Conservation (phyloP, 2,113 vertebrate species). For the Microcebus griseorufus region DNA sequence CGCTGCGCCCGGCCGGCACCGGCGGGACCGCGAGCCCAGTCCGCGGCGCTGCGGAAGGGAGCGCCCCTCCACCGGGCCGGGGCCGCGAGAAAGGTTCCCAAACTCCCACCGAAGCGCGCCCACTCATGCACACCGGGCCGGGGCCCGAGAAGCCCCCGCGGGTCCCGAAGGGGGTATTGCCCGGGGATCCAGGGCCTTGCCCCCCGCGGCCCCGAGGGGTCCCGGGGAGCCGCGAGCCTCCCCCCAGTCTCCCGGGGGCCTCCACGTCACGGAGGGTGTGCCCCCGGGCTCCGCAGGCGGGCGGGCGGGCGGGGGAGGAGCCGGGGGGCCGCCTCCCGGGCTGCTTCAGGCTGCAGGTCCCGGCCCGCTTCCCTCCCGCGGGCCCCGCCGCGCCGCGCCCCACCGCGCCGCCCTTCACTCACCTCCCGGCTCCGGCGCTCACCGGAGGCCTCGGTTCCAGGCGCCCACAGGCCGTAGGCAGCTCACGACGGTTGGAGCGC, state of each 20-base stretch:
- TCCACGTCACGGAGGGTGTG: constrained; percentile 78
- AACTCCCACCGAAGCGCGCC: background rate
- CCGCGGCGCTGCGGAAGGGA: background rate
- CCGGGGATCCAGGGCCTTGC: background rate
- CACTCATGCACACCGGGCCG: background rate
- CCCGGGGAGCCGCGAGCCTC: background rate
- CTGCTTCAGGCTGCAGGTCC: background rate
- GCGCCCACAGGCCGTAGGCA: background rate
- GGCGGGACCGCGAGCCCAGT: too few relatives aligned
- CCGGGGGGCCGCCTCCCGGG: background rate
- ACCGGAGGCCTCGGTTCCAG: background rate
- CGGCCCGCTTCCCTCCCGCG: background rate
- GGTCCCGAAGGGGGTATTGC: background rate
- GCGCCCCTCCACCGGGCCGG: background rate
- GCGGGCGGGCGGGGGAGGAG: constrained; percentile 58
- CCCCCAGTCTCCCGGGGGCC: constrained; percentile 32
- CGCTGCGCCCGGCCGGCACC: background rate
- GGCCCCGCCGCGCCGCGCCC: background rate
- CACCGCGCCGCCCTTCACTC: background rate
- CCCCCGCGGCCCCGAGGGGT: background rate
- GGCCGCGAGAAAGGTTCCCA: too few relatives aligned
- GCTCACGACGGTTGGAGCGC: background rate
- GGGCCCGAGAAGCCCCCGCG: background rate
- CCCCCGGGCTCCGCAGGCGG: constrained; percentile 46
- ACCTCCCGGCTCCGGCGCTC: background rate